Conservation (phyloP, 2,113 vertebrate species). For the Athene noctua region DNA sequence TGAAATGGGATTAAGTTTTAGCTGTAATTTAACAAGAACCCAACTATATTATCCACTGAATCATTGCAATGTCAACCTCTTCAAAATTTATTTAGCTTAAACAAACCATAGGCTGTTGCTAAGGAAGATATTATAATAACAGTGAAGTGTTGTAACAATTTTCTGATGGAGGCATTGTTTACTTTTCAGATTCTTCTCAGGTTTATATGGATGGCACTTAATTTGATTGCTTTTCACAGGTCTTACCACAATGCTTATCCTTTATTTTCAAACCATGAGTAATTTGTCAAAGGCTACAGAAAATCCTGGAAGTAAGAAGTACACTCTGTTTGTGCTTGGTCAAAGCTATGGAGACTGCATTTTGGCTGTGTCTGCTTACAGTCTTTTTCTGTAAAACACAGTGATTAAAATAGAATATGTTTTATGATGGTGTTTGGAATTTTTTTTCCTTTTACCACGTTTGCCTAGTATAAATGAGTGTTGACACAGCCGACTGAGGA, state of each 20-base stretch:
- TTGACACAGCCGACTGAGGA: background rate
- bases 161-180: constrained; percentile 44
- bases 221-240: constrained; percentile 18
- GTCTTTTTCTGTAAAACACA: background rate
- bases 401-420: background rate
- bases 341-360: background rate
- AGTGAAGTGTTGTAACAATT: constrained; percentile 12
- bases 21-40: constrained; percentile 38
- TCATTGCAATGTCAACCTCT: constrained; percentile 33
- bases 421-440: background rate
- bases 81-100: constrained; percentile 56
- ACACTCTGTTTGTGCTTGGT: background rate
- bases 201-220: constrained; percentile 24
- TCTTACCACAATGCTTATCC: background rate
- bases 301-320: constrained; percentile 8
- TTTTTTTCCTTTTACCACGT: background rate
- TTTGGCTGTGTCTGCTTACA: background rate
- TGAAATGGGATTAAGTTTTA: constrained; percentile 52
- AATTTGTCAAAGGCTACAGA: constrained; percentile 15
- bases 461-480: background rate
- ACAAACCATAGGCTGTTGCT: constrained; percentile 65
- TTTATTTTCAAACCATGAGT: constrained; percentile 35
- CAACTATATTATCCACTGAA: constrained; percentile 30
- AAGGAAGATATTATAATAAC: constrained; percentile 51
- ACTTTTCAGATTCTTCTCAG: constrained; percentile 52